Evolutionary conservation across 2,113 vertebrate species (phyloP).

Genomic region (Lasiurus cinereus): DNA sequence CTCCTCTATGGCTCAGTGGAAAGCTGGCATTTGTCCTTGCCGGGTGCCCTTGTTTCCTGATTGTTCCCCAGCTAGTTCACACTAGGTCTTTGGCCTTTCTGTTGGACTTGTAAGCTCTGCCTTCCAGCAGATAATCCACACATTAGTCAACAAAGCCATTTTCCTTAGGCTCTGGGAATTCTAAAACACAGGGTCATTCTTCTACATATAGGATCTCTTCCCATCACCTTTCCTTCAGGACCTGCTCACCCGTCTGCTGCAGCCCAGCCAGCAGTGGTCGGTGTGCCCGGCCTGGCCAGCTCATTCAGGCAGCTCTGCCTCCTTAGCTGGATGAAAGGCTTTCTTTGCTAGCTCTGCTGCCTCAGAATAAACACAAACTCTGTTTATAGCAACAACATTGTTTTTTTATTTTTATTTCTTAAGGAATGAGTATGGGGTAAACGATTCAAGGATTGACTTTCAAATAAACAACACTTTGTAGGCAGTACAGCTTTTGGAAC

Average conservation of each 20-base stretch:
- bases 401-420: not conserved
- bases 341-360: slow-evolving; percentile 48
- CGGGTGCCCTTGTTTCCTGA: not conserved
- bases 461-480: not conserved
- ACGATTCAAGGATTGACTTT: slow-evolving; percentile 60
- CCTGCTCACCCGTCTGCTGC: slow-evolving; percentile 8
- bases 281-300: not conserved
- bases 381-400: slow-evolving; percentile 77
- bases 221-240: not conserved
- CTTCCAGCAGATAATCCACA: slow-evolving; percentile 35
- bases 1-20: not conserved
- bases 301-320: not conserved
- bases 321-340: not conserved
- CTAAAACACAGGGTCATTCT: slow-evolving; percentile 49
- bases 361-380: slow-evolving; percentile 70
- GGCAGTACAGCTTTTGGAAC: not conserved
- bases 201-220: slow-evolving; percentile 20
- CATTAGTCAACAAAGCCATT: slow-evolving; percentile 5
- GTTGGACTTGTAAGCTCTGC: not conserved
- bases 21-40: not conserved
- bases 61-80: slow-evolving; percentile 26
- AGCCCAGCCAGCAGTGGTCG: not conserved
- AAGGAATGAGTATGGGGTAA: slow-evolving; percentile 46
- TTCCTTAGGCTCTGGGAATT: not conserved
- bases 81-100: slow-evolving; percentile 43